A percentile compares a stretch with the other conserved stretches of the same genome.
Evolutionary conservation across 2,797 vertebrate species (phyloP).

Genomic region (Pseudopleuronectes americanus): DNA sequence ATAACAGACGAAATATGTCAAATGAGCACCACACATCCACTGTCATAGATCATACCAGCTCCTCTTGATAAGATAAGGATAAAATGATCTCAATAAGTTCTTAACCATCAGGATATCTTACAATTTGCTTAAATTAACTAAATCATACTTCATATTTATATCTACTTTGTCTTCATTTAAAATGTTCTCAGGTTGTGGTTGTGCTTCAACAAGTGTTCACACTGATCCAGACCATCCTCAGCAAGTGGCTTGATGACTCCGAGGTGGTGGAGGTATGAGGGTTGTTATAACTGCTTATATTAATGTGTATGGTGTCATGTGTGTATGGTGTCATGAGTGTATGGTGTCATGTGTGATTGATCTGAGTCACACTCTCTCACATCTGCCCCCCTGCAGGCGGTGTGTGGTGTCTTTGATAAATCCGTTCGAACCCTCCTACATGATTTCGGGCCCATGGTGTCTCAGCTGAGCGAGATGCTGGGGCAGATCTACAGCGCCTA

Average conservation of each 20-base stretch:
- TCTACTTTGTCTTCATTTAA: neutral
- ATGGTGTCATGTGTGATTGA: neutral
- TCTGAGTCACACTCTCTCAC: conserved; percentile 32
- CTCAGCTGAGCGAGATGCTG: conserved; percentile 95
- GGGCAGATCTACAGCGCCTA: conserved; percentile 94
- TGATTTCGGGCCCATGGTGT: conserved; percentile 95
- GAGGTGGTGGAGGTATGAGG: conserved; percentile 94
- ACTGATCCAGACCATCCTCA: conserved; percentile 94
- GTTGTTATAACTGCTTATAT: neutral
- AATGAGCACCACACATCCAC: no score
- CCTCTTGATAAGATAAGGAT: no score
- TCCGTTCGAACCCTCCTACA: conserved; percentile 94
- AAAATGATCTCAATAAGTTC: no score
- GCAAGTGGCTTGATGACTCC: conserved; percentile 95
- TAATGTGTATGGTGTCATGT: neutral
- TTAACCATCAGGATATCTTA: no score
- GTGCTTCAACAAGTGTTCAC: conserved; percentile 97
- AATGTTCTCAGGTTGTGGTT: conserved; percentile 87
- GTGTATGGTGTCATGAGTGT: no score
- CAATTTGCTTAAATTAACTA: no score
- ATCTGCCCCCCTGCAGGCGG: conserved; percentile 83
- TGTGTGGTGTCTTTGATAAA: conserved; percentile 96
- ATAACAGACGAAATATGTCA: neutral
- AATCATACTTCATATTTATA: no score
- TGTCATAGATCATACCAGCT: no score